These are phyloP conservation scores for Nycteola revayana DNA, from an alignment of 2,888 invertebrate species.

Conservation along the genomic window DNA sequence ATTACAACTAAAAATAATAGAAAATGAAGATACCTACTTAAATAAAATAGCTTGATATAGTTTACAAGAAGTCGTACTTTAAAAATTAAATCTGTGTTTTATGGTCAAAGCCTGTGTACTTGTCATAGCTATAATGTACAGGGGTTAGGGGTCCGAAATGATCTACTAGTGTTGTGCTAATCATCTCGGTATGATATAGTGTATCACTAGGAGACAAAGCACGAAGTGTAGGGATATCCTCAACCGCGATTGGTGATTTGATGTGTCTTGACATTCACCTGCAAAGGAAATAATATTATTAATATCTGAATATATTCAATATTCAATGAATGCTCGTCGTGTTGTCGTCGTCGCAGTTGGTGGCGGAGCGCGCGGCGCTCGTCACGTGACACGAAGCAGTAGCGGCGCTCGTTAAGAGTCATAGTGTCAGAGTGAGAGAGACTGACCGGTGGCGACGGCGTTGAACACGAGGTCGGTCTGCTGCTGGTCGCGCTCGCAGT, in stretches of 20 bases:
- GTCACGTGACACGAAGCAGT: too few relatives aligned
- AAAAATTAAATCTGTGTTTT: constrained; percentile 30
- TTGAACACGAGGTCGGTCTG: constrained; percentile 84
- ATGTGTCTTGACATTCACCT: constrained; percentile 84
- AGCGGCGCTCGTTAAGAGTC: too few relatives aligned
- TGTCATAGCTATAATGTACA: constrained; percentile 51
- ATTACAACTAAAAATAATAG: constrained; percentile 20
- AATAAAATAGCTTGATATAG: constrained; percentile 31
- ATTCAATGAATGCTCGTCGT: too few relatives aligned
- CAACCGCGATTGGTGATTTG: constrained; percentile 52
- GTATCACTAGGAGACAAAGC: constrained; percentile 43
- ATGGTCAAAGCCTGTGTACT: constrained; percentile 38
- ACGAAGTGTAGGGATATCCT: constrained; percentile 47
- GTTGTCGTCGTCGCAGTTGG: too few relatives aligned
- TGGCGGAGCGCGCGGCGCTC: too few relatives aligned
- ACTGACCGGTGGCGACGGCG: constrained; percentile 85
- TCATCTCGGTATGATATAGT: constrained; percentile 72
- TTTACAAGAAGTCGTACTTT: constrained; percentile 35
- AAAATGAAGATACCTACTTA: constrained; percentile 24
- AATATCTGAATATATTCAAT: too few relatives aligned
- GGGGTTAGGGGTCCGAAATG: constrained; percentile 40
- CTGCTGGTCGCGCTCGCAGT: constrained; percentile 81
- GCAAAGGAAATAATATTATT: constrained; percentile 48
- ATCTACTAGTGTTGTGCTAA: constrained; percentile 38
- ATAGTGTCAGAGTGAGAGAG: neutral